Evolutionary conservation across 2,113 vertebrate species (phyloP).

Genomic region (Prunella fulvescens): DNA sequence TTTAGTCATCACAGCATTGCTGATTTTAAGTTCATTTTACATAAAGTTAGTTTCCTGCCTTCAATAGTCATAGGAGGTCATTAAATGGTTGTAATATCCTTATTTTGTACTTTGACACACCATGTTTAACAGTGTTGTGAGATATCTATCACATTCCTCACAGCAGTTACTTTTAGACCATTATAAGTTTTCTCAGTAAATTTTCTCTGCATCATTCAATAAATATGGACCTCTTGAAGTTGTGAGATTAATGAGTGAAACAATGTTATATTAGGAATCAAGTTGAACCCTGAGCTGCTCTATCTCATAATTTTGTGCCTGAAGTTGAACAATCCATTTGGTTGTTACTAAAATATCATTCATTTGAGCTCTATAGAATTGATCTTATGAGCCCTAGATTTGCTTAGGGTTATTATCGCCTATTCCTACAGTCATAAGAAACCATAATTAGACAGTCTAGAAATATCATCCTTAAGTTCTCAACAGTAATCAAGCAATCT

Average conservation of each 20-base stretch:
- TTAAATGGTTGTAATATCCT: background rate
- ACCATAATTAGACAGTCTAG: background rate
- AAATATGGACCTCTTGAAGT: background rate
- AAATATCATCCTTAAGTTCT: background rate
- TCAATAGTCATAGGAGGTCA: background rate
- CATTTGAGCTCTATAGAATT: background rate
- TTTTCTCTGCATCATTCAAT: background rate
- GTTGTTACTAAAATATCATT: background rate
- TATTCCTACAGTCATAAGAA: background rate
- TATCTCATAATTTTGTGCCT: background rate
- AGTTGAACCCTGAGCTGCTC: background rate
- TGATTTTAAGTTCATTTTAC: background rate
- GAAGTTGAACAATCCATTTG: background rate
- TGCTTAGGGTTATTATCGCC: background rate
- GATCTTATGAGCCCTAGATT: background rate
- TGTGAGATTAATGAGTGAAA: background rate
- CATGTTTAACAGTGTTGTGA: background rate
- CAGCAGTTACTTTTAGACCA: background rate
- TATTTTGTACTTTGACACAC: background rate
- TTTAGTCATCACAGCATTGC: background rate
- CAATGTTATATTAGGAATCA: accelerated
- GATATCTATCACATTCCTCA: background rate
- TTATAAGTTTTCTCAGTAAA: background rate
- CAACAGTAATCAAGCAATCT: background rate
- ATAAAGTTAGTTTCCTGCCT: background rate